Evolutionary conservation across 1,140 invertebrate genomes (phyloP), one percentile per base, ranked within the genome.

Genomic region (Maconellicoccus hirsutus): DNA sequence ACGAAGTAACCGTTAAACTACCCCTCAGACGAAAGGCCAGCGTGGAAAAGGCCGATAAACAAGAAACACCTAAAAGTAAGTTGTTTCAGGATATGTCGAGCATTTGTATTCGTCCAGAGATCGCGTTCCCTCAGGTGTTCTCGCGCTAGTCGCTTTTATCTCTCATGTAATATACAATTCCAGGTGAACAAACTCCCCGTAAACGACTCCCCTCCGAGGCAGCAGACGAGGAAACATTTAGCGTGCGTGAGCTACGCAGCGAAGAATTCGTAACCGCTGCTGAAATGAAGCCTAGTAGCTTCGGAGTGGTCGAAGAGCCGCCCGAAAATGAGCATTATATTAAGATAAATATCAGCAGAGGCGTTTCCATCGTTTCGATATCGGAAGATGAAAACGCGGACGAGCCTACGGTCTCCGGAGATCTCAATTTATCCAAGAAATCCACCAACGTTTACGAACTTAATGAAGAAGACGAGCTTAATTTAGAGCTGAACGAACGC

Each of bases 311-410:
- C 29, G 83, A 84, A 75, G 82, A 83, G 76, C 81, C 82, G 2
- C 61, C 61, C 7, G 77, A 8, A 12, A 71, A 72, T 27, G 71
- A 73, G 71, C 61, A 73, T 19, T 72, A 73, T 39, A 61, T 75
- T 22, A 82, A 77, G 74, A 74, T 82, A 16, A 74, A 74, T 16
- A 76, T 81, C 0, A 84, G 82, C 75, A 81, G 84, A 73, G 83
- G 82, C 2, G 77, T 87, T 19, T 87, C 86, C 0, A 87, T 88
- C 4, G 81, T 84, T 23, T 86, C 86, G 0, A 78, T 86, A 12
- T 86, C 85, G 0, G 86, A 87, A 76, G 86, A 87, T 72, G 86
- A 87, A 29, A 81, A 23, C 21, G 3, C 10, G 8, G 61, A 66
- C 3, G 61, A 70, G 1, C 19, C n/a, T 6, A 38, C 6, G 6